Conservation (phyloP, 2,113 vertebrate species). For the Actenoides hombroni region DNA sequence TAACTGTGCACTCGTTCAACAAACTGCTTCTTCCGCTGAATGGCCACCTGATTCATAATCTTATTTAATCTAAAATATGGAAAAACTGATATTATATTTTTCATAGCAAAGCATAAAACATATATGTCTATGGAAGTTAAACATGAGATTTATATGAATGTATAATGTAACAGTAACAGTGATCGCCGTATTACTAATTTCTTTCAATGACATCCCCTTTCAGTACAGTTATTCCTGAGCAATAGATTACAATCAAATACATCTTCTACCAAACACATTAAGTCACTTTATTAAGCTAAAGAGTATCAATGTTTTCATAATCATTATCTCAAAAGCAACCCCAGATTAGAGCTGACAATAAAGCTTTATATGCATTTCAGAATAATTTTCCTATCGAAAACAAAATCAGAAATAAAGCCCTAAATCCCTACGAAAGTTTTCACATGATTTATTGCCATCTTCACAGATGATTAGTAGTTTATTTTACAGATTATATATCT, state of each 20-base stretch:
- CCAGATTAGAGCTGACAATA: not conserved
- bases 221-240: not conserved
- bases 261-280: not conserved
- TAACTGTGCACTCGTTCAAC: conserved; percentile 94
- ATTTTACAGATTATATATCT: not conserved
- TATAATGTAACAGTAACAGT: not conserved
- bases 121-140: not conserved
- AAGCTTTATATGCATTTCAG: not conserved
- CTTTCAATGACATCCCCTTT: not conserved
- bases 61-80: conserved; percentile 88
- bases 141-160: not conserved
- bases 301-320: not conserved
- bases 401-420: not conserved
- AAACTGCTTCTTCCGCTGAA: conserved; percentile 95
- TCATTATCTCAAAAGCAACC: not conserved
- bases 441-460: not conserved
- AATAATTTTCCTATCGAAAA: not conserved
- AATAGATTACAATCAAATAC: not conserved
- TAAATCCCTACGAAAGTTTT: not conserved
- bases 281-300: not conserved
- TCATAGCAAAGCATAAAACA: not conserved
- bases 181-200: not conserved
- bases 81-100: conserved; percentile 66
- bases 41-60: conserved; percentile 94
- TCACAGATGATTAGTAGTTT: not conserved